Conservation (phyloP, 2,797 vertebrate genomes). For the Pipistrellus pipistrellus region DNA sequence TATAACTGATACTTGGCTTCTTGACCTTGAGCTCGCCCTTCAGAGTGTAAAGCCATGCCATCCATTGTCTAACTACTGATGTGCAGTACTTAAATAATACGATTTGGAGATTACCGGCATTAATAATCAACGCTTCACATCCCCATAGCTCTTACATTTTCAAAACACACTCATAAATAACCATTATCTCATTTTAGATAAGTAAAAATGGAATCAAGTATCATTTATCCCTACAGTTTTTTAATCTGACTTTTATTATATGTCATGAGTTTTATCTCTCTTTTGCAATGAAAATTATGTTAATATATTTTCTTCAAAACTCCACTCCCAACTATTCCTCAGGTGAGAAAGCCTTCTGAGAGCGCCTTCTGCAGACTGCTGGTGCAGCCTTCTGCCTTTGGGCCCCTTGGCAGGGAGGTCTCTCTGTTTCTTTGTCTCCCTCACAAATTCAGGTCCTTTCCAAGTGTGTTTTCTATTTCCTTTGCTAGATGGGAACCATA, state of each 20-base stretch:
- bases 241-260: not conserved
- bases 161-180: conserved; percentile 22
- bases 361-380: no score
- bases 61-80: conserved; percentile 1
- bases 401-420: rapidly evolving
- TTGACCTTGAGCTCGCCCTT: not conserved
- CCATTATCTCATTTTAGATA: conserved; percentile 1
- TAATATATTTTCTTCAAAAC: not conserved
- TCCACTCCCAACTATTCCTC: not conserved
- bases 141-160: conserved; percentile 1
- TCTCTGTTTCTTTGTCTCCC: not conserved
- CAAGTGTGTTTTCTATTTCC: not conserved
- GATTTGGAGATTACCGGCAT: not conserved
- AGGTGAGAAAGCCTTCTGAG: not conserved
- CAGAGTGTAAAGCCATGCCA: not conserved
- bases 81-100: not conserved
- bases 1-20: not conserved
- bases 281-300: conserved; percentile 21
- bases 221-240: not conserved
- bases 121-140: not conserved
- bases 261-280: not conserved
- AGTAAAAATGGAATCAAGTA: conserved; percentile 10
- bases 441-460: not conserved
- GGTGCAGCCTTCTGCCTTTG: not conserved
- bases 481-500: not conserved